Evolutionary conservation across 2,888 invertebrate genomes (phyloP).

Genomic region (Parnassius mnemosyne): DNA sequence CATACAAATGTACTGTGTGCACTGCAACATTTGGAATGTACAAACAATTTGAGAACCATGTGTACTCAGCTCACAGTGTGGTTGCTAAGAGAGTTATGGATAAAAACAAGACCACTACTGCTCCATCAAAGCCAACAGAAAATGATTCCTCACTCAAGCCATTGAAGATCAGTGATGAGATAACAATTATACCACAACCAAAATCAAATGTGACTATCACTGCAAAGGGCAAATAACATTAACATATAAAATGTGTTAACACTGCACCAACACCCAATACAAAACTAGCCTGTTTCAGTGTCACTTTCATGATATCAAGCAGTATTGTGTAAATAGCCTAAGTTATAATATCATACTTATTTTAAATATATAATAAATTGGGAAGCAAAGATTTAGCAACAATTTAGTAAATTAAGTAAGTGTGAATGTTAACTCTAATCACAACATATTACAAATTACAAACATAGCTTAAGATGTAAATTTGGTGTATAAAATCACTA

Average conservation of each 20-base stretch:
- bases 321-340: slow-evolving; percentile 74
- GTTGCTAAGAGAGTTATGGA: slow-evolving; percentile 93
- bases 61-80: slow-evolving; percentile 95
- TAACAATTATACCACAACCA: slow-evolving; percentile 95
- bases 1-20: slow-evolving; percentile 97
- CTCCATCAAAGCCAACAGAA: slow-evolving; percentile 52
- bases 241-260: slow-evolving; percentile 43
- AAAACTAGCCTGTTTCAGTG: slow-evolving; percentile 46
- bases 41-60: slow-evolving; percentile 97
- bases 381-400: slow-evolving; percentile 56
- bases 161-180: slow-evolving; percentile 94
- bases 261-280: slow-evolving; percentile 38
- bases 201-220: slow-evolving; percentile 70
- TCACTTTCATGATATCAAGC: slow-evolving; percentile 56
- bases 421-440: slow-evolving; percentile 49
- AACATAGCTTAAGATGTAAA: slow-evolving; percentile 54
- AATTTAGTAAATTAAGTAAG: slow-evolving; percentile 49
- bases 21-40: slow-evolving; percentile 98
- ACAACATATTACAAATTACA: slow-evolving; percentile 44
- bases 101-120: slow-evolving; percentile 80
- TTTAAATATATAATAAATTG: slow-evolving; percentile 50
- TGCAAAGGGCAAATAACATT: slow-evolving; percentile 72
- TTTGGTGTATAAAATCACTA: slow-evolving; percentile 54
- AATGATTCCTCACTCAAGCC: slow-evolving; percentile 87
- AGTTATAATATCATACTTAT: slow-evolving; percentile 56